These are phyloP conservation scores for Catalaphyllia jardinei DNA, from an alignment of 64 coral and sea anemone genomes.

Conservation along the genomic window DNA sequence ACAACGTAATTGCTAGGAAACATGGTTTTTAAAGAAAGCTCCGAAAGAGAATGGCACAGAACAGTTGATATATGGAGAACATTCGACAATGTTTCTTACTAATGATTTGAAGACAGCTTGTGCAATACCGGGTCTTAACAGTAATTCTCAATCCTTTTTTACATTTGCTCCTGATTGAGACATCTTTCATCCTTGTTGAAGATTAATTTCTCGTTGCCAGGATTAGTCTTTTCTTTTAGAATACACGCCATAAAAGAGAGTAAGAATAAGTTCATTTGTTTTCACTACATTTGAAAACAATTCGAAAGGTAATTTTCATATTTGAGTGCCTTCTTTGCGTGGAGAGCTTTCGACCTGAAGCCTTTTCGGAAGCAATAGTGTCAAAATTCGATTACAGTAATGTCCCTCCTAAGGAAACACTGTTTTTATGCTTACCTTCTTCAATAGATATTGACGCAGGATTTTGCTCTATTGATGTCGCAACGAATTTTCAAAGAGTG, in stretches of 20 bases:
- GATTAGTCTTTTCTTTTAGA: conserved; percentile 11
- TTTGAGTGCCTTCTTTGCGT: background rate
- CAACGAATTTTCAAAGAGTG: background rate
- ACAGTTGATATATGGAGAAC: background rate
- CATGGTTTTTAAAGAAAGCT: background rate
- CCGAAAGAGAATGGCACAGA: background rate
- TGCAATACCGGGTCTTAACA: conserved; percentile 1
- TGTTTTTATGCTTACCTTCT: background rate
- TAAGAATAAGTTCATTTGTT: conserved; percentile 14
- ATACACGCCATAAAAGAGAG: background rate
- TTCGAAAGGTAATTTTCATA: background rate
- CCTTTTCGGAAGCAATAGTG: conserved; percentile 21
- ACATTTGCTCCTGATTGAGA: background rate
- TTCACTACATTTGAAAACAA: conserved; percentile 1
- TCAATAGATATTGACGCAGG: background rate
- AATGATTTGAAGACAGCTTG: conserved; percentile 1
- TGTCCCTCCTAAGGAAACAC: too few species aligned
- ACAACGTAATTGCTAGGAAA: conserved; percentile 6
- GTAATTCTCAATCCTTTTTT: conserved; percentile 3
- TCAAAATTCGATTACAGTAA: conserved; percentile 2
- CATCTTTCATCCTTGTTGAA: background rate
- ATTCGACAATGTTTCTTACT: background rate
- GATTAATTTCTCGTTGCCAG: conserved; percentile 20
- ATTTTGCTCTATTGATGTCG: background rate
- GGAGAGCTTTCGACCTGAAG: background rate